These are phyloP conservation scores for Mystacides longicornis DNA, from an alignment of 2,888 invertebrate species.

Conservation along the genomic window DNA sequence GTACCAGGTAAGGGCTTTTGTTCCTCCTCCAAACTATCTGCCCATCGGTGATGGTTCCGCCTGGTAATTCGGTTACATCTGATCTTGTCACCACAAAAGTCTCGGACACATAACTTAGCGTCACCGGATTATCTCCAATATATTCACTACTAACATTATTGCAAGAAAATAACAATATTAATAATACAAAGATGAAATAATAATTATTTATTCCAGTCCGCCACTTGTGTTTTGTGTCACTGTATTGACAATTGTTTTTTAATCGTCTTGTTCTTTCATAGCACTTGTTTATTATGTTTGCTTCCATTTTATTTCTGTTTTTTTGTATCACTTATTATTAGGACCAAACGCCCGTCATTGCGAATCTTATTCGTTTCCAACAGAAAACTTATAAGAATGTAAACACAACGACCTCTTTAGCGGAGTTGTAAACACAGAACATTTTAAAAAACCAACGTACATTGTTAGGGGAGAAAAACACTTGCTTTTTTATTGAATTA, in stretches of 20 bases:
- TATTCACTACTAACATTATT: conserved; percentile 7
- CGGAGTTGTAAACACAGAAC: conserved; percentile 1
- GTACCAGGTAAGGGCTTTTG: conserved; percentile 67
- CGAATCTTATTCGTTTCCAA: background rate
- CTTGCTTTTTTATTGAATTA: background rate
- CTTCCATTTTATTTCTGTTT: conserved; percentile 6
- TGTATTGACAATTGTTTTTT: conserved; percentile 47
- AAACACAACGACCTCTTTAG: background rate
- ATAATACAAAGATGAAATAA: conserved; percentile 6
- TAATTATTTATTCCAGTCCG: conserved; percentile 33
- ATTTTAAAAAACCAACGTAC: background rate
- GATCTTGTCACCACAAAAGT: conserved; percentile 42
- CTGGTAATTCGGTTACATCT: conserved; percentile 52
- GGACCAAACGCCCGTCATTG: background rate
- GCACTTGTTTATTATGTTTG: background rate
- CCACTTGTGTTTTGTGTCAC: conserved; percentile 50
- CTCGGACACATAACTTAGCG: conserved; percentile 30
- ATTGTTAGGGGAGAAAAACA: no score
- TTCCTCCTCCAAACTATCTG: conserved; percentile 48
- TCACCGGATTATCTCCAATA: conserved; percentile 9
- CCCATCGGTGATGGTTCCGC: conserved; percentile 55
- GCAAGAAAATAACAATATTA: background rate
- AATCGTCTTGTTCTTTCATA: conserved; percentile 8
- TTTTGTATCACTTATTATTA: conserved; percentile 1
- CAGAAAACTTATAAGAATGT: background rate